Base-by-base conservation (phyloP, 2,113 vertebrate genomes). In the Thalassarche chlororhynchos region DNA sequence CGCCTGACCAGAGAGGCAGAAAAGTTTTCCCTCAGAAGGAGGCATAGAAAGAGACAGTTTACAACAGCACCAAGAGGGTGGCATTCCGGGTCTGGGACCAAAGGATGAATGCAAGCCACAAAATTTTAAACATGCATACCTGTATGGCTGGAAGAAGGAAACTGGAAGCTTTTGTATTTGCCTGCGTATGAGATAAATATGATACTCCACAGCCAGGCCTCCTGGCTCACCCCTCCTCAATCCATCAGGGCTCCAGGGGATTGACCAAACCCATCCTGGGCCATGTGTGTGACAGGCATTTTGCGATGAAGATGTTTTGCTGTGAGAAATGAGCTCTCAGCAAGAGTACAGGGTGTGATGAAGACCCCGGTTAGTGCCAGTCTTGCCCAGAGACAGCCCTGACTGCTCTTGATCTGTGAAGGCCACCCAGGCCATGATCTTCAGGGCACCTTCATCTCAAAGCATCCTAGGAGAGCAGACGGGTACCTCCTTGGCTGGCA, bases 241-340 rank as follows among this genome's bases (percentile, higher is more conserved):
- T 42, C 19, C 10, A 76, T 23, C 47, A 47, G 18, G 29, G 26
- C 18, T 58, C 24, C 24, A 52, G 34, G 8, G 9, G 17, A 52
- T 21, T 29, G 13, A 42, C 4, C 1, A 32, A 86, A 68, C 1
- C 14, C 36, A 25, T 57, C 18, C 40, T 34, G 14, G 34, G 12
- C 11, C 19, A 8, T 0, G 6, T 10, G 9, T 29, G 34, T 31
- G 26, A 62, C 16, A 74, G 44, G 3, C 0, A 0, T 61, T 96
- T 91, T 49, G 36, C 5, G 4, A 28, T 29, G 5, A 81, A 28
- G n/a, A 32, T 7, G 4, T 49, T 81, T 46, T 57, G 10, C 21
- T 54, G 5, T 17, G 28, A 62, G 36, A 93, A 75, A 77, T 38
- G 34, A 89, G 6, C 13, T 82, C 55, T 78, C 20, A 29, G 36